A percentile compares a stretch with the other conserved stretches of the same genome.
Conservation (phyloP, 2,113 vertebrate genomes). For the Ceyx margarethae region DNA sequence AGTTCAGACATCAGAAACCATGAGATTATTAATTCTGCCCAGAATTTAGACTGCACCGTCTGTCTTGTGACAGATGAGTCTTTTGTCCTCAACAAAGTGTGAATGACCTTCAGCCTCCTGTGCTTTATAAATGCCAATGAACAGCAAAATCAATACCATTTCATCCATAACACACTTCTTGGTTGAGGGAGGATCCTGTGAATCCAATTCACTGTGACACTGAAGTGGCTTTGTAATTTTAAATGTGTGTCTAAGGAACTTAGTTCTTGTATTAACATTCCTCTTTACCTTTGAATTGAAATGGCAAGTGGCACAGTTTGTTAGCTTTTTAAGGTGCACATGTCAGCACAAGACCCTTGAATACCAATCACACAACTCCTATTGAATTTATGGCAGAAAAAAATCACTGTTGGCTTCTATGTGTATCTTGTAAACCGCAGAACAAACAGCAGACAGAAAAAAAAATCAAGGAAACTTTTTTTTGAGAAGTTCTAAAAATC, state of each 20-base stretch:
- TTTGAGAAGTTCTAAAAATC: not conserved
- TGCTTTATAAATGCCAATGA: not conserved
- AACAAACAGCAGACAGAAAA: not conserved
- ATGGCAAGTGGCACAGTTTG: not conserved
- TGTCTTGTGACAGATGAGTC: not conserved
- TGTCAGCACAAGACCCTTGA: not conserved
- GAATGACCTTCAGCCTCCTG: not conserved
- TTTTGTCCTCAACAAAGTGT: not conserved
- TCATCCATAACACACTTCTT: not conserved
- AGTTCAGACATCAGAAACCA: not conserved
- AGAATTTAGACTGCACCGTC: not conserved
- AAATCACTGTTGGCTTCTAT: not conserved
- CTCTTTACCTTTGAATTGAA: not conserved
- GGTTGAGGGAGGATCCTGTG: accelerated
- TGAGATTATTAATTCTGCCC: not conserved
- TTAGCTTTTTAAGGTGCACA: not conserved
- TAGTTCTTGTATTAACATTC: not conserved
- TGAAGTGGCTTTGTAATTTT: not conserved
- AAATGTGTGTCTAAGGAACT: not conserved
- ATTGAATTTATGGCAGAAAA: not conserved
- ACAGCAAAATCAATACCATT: not conserved
- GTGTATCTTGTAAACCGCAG: not conserved
- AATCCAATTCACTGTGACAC: not conserved
- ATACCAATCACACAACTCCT: not conserved
- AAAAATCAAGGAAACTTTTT: not conserved